Base-by-base conservation (phyloP, 1,140 invertebrate genomes). In the Dendrolimus kikuchii region DNA sequence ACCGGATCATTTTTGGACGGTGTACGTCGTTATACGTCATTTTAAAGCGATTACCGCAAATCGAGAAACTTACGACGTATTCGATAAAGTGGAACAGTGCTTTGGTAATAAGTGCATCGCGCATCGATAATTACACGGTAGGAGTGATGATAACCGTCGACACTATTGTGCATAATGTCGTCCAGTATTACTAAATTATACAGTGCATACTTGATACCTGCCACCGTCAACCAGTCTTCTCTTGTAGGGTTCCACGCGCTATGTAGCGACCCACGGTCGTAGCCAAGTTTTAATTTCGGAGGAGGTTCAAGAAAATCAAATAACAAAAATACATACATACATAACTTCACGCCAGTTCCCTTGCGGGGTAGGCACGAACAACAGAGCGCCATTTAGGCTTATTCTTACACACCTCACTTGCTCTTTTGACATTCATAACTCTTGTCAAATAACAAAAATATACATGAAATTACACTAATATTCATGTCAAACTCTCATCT, bases 171-270 rank as follows among this genome's bases (percentile, higher is more conserved):
- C 68, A 71, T 80, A 80, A 80, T 80, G 70, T 77, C 64, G 66
- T 63, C 66, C 72, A 64, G 67, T 76, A 74, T 76, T 74, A 69
- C 74, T 67, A 78, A 80, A 82, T 82, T 82, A 80, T 76, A 80
- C 57, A 69, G 64, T 61, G 50, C 52, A 51, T 51, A 38, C 40
- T 46, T 49, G 53, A 40, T 59, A 53, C 60, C 54, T 53, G 53
- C 52, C 46, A 47, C 51, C 42, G 53, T 49, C 55, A 54, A 78
- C 71, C 69, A 64, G 71, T 74, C 53, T 41, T 55, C 38, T n/a
- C 23, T 40, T 10, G 9, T 38, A 53, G 59, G 59, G 59, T 60
- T 57, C 53, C 23, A 23, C 23, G 23, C 23, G 23, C 23, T 23
- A 23, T 23, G 23, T 23, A 23, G 23, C 23, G 23, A 23, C 1